phyloP scores from a whole-genome alignment of 2,797 vertebrate species.

The Parotocinclus haroldoi region DNA sequence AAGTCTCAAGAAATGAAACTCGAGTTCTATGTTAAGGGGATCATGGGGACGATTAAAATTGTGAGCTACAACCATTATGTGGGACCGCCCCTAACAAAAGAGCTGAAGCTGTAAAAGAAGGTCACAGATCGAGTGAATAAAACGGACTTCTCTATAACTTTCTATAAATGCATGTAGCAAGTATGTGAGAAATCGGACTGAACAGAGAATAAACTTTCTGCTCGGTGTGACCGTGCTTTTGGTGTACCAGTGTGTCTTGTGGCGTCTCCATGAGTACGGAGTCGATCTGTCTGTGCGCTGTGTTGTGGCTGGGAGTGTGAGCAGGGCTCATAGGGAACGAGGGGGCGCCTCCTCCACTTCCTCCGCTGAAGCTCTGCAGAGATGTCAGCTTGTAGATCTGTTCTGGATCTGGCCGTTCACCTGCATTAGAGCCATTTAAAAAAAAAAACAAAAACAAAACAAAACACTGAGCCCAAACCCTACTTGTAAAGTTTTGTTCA shows the following conservation, averaged over 20 bases:
- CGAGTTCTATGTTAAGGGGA: too few relatives aligned
- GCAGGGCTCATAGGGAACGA: constrained; percentile 84
- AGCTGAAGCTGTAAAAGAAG: too few relatives aligned
- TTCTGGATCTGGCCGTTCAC: constrained; percentile 96
- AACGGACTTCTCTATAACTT: too few relatives aligned
- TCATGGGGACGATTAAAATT: too few relatives aligned
- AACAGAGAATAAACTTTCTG: not conserved
- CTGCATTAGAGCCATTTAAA: constrained; percentile 55
- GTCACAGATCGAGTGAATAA: too few relatives aligned
- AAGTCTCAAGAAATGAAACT: too few relatives aligned
- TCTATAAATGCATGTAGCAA: too few relatives aligned
- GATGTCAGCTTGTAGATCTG: constrained; percentile 95
- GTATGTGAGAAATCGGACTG: too few relatives aligned
- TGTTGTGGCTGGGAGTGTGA: constrained; percentile 82
- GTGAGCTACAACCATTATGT: too few relatives aligned
- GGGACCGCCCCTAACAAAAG: too few relatives aligned
- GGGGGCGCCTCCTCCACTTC: constrained; percentile 54
- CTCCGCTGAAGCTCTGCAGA: constrained; percentile 86
- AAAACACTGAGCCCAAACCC: not conserved
- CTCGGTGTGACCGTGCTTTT: too few relatives aligned
- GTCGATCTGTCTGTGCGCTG: constrained; percentile 83
- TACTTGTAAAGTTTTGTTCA: too few relatives aligned
- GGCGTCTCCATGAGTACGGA: constrained; percentile 94
- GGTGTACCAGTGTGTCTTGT: constrained; percentile 91
- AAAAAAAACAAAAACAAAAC: not conserved